These are phyloP conservation scores for Hydropsyche tenuis DNA, from an alignment of 1,140 invertebrate genomes.

Conservation along the genomic window DNA sequence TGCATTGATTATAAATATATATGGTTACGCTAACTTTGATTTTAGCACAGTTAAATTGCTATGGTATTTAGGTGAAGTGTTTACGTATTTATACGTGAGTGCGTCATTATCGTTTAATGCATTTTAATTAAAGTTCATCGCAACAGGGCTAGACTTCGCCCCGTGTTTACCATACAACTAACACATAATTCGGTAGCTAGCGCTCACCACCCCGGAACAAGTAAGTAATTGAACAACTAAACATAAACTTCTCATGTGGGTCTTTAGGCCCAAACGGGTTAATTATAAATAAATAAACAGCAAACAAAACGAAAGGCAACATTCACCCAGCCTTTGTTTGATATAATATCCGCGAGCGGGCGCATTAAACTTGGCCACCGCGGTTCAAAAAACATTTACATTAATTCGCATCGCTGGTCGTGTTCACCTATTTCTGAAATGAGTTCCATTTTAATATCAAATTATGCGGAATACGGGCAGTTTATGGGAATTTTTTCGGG, in stretches of 20 bases:
- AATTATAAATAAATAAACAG: slow-evolving; percentile 28
- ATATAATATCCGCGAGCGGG: neutral
- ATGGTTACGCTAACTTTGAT: too few species aligned
- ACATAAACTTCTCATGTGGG: slow-evolving; percentile 17
- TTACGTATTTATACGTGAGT: too few species aligned
- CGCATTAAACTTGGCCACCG: neutral
- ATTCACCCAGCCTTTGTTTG: slow-evolving; percentile 5
- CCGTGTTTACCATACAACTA: neutral
- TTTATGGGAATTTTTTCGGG: neutral
- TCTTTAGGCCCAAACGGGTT: slow-evolving; percentile 17
- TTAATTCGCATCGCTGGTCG: neutral
- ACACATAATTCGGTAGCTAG: neutral
- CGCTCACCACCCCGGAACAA: neutral
- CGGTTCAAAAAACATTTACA: slow-evolving; percentile 15
- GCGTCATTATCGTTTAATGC: too few species aligned
- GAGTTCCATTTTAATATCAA: slow-evolving; percentile 8
- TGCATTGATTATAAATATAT: too few species aligned
- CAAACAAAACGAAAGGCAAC: slow-evolving; percentile 18
- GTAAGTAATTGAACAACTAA: slow-evolving; percentile 19
- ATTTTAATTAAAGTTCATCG: too few species aligned
- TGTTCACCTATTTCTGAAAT: neutral
- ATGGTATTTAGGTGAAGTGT: too few species aligned
- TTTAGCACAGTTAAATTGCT: too few species aligned
- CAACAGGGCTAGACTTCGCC: neutral
- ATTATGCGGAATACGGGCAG: neutral